Evolutionary conservation across 2,113 vertebrate genomes (phyloP).

Genomic region (Nerophis lumbriciformis): DNA sequence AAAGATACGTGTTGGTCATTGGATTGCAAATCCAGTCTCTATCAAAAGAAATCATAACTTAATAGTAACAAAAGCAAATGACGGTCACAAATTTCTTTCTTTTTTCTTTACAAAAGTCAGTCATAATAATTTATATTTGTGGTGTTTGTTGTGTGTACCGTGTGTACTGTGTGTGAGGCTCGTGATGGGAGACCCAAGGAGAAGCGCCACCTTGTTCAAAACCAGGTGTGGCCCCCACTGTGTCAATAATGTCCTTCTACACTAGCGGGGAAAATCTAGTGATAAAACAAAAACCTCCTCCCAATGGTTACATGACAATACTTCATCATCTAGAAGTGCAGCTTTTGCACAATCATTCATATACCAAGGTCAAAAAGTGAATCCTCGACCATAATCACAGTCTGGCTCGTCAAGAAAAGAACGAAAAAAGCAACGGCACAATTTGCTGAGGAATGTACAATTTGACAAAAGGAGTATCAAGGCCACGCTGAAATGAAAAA

Average conservation of each 20-base stretch:
- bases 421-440: constrained; percentile 31
- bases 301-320: constrained; percentile 24
- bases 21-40: constrained; percentile 79
- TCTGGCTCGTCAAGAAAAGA: constrained; percentile 35
- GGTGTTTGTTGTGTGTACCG: no score
- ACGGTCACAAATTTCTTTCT: constrained; percentile 57
- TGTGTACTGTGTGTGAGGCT: constrained; percentile 41
- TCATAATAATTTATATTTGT: constrained; percentile 73
- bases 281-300: constrained; percentile 23
- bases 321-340: constrained; percentile 37
- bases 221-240: constrained; percentile 49
- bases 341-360: constrained; percentile 43
- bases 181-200: constrained; percentile 56
- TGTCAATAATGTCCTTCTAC: no score
- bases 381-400: constrained; percentile 49
- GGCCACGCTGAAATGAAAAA: background rate
- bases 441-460: constrained; percentile 44
- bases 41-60: constrained; percentile 71
- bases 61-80: constrained; percentile 70
- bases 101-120: constrained; percentile 57
- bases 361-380: constrained; percentile 40
- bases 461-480: constrained; percentile 31
- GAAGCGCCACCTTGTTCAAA: constrained; percentile 32
- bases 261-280: no score
- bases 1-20: constrained; percentile 78